Evolutionary conservation across 35 echinoderm and acorn worm species (phyloP), one percentile per base, ranked within the genome.

Genomic region (Lytechinus pictus): DNA sequence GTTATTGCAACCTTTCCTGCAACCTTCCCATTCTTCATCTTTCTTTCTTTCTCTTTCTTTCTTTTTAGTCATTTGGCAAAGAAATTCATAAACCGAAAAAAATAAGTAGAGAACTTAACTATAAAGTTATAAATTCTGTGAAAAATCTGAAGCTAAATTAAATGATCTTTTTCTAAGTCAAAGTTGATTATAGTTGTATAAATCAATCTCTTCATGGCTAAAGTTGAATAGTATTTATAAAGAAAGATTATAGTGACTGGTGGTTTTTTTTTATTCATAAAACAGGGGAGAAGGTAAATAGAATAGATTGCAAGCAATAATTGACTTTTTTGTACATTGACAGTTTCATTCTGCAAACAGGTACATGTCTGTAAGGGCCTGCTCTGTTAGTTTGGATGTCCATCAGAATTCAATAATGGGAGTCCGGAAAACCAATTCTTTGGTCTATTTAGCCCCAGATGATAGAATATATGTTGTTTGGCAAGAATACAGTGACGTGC

Each of bases 341-440:
- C 66, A 79, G 19, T 8, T 24, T 79, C n/a, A 24, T n/a, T 79
- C 21, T 16, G 19, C 6, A 79, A 79, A 79, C 66, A 79, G 16
- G 66, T 24, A 79, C 66, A 79, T 16, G 66, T 79, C 66, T 24
- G 21, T 16, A 24, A 14, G 66, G 66, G 21, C 24, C 4, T 6
- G 19, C 0, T 79, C 66, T 79, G 21, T 79, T 24, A 79, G 66
- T 79, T 79, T 79, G n/a, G 66, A 79, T 24, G 66, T 79, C 66
- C n/a, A 79, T 79, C 66, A 24, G 66, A 79, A 79, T 79, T 79
- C 19, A 79, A 79, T 79, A 79, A 79, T 79, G 66, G 66, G 66
- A 79, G n/a, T 79, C 66, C 7, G 66, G n/a, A 79, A n/a, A 79
- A 79, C 66, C 66, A 79, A 79, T 79, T 79, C 66, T 79, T 24